phyloP scores from a whole-genome alignment of 92 coral and sea anemone species.

The Bergia puertoricense region DNA sequence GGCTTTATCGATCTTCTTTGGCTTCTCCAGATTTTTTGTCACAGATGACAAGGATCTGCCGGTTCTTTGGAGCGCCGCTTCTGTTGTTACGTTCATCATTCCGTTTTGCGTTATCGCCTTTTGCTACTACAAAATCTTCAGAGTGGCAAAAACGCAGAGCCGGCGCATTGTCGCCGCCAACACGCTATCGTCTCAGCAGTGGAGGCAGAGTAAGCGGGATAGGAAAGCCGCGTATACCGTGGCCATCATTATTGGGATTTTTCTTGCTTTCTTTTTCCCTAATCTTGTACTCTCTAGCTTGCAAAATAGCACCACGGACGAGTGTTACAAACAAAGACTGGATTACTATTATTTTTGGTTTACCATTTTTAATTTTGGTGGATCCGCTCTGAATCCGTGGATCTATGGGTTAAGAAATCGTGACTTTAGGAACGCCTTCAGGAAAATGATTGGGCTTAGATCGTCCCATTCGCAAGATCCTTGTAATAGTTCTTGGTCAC shows the following conservation, averaged over 20 bases:
- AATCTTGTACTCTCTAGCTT: constrained; percentile 43
- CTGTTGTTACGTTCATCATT: constrained; percentile 70
- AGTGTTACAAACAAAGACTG: constrained; percentile 18
- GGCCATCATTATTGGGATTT: constrained; percentile 33
- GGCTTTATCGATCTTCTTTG: constrained; percentile 68
- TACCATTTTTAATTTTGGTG: constrained; percentile 32
- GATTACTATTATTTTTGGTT: constrained; percentile 38
- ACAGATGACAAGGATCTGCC: constrained; percentile 70
- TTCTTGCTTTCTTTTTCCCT: constrained; percentile 32
- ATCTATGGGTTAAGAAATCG: constrained; percentile 33
- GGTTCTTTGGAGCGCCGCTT: constrained; percentile 72
- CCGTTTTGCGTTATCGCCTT: constrained; percentile 76
- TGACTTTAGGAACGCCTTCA: constrained; percentile 28
- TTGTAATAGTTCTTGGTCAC: not conserved
- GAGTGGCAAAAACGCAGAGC: constrained; percentile 62
- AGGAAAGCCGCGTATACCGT: constrained; percentile 37
- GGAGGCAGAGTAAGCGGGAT: constrained; percentile 19
- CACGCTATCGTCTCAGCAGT: constrained; percentile 3
- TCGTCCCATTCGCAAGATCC: not conserved
- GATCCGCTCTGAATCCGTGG: constrained; percentile 37
- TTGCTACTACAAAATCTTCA: constrained; percentile 79
- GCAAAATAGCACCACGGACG: constrained; percentile 13
- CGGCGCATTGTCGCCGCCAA: constrained; percentile 63
- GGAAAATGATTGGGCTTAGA: constrained; percentile 33
- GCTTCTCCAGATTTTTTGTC: constrained; percentile 63